Conservation (phyloP, 1,140 invertebrate genomes). For the Sipha flava region DNA sequence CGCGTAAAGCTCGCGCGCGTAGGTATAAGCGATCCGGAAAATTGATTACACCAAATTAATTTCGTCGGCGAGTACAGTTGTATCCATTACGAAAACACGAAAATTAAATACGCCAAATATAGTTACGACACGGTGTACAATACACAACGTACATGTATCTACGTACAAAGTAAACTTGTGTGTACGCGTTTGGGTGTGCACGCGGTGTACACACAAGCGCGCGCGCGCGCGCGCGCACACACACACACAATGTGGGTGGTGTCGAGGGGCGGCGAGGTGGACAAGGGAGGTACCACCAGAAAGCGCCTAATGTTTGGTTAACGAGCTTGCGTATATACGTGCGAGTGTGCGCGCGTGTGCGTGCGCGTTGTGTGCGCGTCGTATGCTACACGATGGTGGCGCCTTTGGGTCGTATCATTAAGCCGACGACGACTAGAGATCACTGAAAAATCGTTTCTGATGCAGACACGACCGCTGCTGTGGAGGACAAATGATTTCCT, state of each 20-base stretch:
- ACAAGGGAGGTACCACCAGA: not conserved
- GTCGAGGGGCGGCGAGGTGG: not conserved
- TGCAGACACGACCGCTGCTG: not conserved
- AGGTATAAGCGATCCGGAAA: not conserved
- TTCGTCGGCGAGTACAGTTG: not conserved
- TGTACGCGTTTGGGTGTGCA: not conserved
- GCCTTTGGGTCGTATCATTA: constrained; percentile 31
- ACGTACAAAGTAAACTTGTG: not conserved
- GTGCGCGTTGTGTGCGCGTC: not conserved
- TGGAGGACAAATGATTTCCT: constrained; percentile 22
- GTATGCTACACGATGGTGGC: not conserved
- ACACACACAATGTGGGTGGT: not conserved
- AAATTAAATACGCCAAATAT: constrained; percentile 13
- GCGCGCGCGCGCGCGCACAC: not conserved
- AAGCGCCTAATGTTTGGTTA: constrained; percentile 28
- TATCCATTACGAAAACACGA: not conserved
- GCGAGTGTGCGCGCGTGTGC: not conserved
- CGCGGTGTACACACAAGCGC: not conserved
- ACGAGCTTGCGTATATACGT: constrained; percentile 8
- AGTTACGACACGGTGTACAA: too few relatives aligned
- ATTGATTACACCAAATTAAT: constrained; percentile 31
- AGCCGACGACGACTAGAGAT: constrained; percentile 17
- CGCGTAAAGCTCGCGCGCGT: not conserved
- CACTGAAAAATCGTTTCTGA: constrained; percentile 13
- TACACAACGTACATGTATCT: not conserved